A percentile compares a stretch with the other conserved stretches of the same genome.
Conservation (phyloP, 2,797 vertebrate species). For the Jordanella pulchra region DNA sequence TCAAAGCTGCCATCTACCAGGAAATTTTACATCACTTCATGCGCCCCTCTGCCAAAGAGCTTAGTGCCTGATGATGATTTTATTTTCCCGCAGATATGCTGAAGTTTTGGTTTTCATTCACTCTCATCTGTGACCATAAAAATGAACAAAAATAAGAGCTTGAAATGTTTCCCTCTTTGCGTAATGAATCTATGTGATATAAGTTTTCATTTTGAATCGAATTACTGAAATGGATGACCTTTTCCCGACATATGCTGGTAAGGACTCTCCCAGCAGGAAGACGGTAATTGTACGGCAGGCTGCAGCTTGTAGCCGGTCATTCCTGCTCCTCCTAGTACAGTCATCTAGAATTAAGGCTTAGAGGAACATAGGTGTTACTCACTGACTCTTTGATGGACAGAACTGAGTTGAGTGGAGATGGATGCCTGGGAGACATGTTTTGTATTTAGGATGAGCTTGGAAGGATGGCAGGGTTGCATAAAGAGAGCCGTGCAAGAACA, state of each 20-base stretch:
- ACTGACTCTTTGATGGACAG: constrained; percentile 36
- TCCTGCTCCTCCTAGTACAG: constrained; percentile 26
- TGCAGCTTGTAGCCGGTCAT: constrained; percentile 54
- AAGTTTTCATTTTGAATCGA: neutral
- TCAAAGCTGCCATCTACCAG: neutral
- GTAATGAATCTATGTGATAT: neutral
- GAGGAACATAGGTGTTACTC: constrained; percentile 41
- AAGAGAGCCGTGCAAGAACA: constrained; percentile 13
- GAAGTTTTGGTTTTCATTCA: neutral
- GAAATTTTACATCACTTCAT: neutral
- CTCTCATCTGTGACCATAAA: neutral
- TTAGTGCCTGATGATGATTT: neutral
- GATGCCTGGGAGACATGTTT: constrained; percentile 3
- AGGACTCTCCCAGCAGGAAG: constrained; percentile 23
- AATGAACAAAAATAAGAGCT: neutral
- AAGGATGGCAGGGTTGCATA: constrained; percentile 13
- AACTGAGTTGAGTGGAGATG: constrained; percentile 19
- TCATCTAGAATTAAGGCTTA: constrained; percentile 20
- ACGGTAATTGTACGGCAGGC: constrained; percentile 55
- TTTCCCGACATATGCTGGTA: neutral
- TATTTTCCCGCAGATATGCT: neutral
- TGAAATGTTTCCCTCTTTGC: neutral
- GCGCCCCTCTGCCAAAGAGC: neutral
- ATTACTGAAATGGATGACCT: neutral
- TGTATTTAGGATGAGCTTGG: constrained; percentile 14